Conservation (phyloP, 2,888 invertebrate genomes). For the Penaeus monodon region DNA sequence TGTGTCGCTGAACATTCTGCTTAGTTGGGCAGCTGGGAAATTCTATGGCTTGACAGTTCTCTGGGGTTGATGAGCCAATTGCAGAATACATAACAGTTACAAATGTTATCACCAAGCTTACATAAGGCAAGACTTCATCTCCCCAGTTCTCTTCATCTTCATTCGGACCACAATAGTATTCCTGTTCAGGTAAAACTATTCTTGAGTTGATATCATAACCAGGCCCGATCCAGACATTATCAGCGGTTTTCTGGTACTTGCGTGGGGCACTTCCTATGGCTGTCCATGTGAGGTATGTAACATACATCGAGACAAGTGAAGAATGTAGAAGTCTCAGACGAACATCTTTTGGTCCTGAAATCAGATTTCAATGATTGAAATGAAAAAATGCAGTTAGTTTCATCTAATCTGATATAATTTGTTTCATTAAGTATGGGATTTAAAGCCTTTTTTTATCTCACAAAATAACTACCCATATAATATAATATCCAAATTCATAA, state of each 20-base stretch:
- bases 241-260: slow-evolving; percentile 28
- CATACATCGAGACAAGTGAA: slow-evolving; percentile 70
- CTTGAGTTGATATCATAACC: slow-evolving; percentile 23
- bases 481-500: not conserved
- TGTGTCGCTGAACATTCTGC: slow-evolving; percentile 48
- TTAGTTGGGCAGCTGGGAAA: slow-evolving; percentile 60
- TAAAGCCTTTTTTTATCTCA: no score
- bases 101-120: slow-evolving; percentile 70
- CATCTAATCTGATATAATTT: no score
- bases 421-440: no score
- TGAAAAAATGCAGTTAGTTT: no score
- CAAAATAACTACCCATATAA: no score
- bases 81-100: slow-evolving; percentile 69
- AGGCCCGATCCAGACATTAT: slow-evolving; percentile 39
- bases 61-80: slow-evolving; percentile 33
- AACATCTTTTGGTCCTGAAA: slow-evolving; percentile 52
- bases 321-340: slow-evolving; percentile 69
- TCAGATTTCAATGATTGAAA: not conserved
- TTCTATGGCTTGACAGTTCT: slow-evolving; percentile 63
- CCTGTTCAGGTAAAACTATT: slow-evolving; percentile 51
- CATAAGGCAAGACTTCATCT: slow-evolving; percentile 70
- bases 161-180: slow-evolving; percentile 66
- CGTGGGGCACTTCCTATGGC: slow-evolving; percentile 71
- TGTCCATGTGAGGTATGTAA: slow-evolving; percentile 72
- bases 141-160: slow-evolving; percentile 65